Percentiles rank a stretch among this genome's conserved stretches.
Conservation (phyloP, 2,888 invertebrate species). For the Aplocera efformata region DNA sequence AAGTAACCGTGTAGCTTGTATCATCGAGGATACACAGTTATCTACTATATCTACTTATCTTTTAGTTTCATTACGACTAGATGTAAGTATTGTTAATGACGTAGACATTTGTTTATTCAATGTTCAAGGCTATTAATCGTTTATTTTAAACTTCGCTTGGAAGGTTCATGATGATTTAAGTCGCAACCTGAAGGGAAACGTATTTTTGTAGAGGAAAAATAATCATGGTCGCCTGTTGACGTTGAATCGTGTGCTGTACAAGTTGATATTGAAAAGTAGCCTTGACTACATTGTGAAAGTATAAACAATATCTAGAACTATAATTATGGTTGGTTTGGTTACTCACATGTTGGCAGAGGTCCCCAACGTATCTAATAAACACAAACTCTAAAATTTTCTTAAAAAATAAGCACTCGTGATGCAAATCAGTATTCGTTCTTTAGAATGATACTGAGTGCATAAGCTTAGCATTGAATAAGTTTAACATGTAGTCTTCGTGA, state of each 20-base stretch:
- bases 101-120: conserved; percentile 18
- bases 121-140: conserved; percentile 13
- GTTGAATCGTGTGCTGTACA: background rate
- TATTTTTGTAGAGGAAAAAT: conserved; percentile 3
- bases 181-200: conserved; percentile 7
- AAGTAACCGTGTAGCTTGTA: conserved; percentile 12
- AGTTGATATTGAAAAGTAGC: background rate
- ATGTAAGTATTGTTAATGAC: conserved; percentile 8
- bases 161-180: conserved; percentile 5
- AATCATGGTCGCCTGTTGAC: conserved; percentile 1
- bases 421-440: too few species aligned
- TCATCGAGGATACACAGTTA: conserved; percentile 17
- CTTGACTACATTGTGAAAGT: conserved; percentile 4
- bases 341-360: too few species aligned
- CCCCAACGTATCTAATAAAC: too few species aligned
- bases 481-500: too few species aligned
- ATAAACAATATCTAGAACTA: background rate
- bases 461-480: too few species aligned
- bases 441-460: too few species aligned
- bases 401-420: too few species aligned
- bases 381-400: too few species aligned
- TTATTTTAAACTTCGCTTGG: conserved; percentile 3
- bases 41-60: conserved; percentile 11
- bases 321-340: too few species aligned
- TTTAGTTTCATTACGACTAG: conserved; percentile 15